Evolutionary conservation across 1,140 invertebrate species (phyloP).

Genomic region (Pteromalus puparum): DNA sequence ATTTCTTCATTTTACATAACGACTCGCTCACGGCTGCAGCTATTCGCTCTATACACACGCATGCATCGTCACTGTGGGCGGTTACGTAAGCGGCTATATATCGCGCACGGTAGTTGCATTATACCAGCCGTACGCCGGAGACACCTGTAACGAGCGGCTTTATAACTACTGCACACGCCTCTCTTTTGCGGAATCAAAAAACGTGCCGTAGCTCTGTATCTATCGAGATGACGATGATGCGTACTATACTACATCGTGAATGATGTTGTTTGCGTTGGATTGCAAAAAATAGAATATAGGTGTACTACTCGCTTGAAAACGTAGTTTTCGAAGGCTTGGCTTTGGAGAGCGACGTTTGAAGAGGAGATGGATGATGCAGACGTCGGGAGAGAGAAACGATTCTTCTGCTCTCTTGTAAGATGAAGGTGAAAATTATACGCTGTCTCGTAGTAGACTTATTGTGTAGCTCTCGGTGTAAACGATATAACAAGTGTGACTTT

Average conservation of each 20-base stretch:
- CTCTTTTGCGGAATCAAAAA: background rate
- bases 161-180: background rate
- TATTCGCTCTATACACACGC: background rate
- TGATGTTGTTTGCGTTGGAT: no score
- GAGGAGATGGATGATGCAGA: no score
- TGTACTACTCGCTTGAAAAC: no score
- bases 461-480: no score
- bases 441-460: background rate
- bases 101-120: background rate
- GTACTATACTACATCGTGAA: no score
- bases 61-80: background rate
- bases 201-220: no score
- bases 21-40: background rate
- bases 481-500: no score
- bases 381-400: background rate
- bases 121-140: background rate
- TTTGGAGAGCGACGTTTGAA: no score
- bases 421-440: background rate
- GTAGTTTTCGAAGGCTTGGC: no score
- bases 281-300: no score
- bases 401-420: background rate
- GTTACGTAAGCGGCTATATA: background rate
- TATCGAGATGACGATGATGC: no score
- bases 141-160: constrained; percentile 2
- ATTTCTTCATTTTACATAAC: background rate